A percentile compares a stretch with the other conserved stretches of the same genome.
phyloP scores from a whole-genome alignment of 2,888 invertebrate species.

The Laspeyria flexula region DNA sequence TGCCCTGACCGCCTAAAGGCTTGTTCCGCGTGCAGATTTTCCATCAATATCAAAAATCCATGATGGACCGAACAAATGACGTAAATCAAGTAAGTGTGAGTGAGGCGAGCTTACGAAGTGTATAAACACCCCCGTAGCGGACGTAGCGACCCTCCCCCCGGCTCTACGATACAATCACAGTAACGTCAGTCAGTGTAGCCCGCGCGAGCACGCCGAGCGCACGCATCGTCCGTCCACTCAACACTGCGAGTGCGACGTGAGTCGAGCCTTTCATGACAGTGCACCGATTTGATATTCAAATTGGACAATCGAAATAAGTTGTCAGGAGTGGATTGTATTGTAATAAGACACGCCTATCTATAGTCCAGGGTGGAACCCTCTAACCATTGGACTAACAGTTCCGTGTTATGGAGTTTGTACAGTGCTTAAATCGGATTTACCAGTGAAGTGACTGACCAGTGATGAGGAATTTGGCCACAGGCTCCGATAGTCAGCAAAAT shows the following conservation, averaged over 20 bases:
- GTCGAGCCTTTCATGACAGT: conserved; percentile 59
- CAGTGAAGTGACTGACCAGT: conserved; percentile 69
- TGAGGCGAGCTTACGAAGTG: conserved; percentile 72
- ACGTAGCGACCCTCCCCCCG: conserved; percentile 57
- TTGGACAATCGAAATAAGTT: conserved; percentile 64
- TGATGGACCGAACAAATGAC: conserved; percentile 30
- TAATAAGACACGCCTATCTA: conserved; percentile 54
- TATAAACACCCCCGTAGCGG: conserved; percentile 71
- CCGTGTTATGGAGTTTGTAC: conserved; percentile 57
- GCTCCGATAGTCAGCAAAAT: conserved; percentile 71
- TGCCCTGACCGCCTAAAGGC: conserved; percentile 35
- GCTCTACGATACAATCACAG: conserved; percentile 52
- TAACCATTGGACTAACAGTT: conserved; percentile 42
- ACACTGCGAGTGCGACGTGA: conserved; percentile 41
- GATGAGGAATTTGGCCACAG: conserved; percentile 59
- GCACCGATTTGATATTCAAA: conserved; percentile 67
- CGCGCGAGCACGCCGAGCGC: conserved; percentile 47
- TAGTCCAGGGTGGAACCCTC: conserved; percentile 37
- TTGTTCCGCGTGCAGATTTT: conserved; percentile 49
- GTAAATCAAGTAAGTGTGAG: conserved; percentile 44
- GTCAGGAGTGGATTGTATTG: conserved; percentile 66
- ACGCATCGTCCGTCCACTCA: conserved; percentile 17
- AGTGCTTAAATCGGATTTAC: conserved; percentile 53
- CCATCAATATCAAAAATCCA: conserved; percentile 36
- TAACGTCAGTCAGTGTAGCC: conserved; percentile 59